Base-by-base conservation (phyloP, 1,140 invertebrate genomes). In the Conus betulinus region DNA sequence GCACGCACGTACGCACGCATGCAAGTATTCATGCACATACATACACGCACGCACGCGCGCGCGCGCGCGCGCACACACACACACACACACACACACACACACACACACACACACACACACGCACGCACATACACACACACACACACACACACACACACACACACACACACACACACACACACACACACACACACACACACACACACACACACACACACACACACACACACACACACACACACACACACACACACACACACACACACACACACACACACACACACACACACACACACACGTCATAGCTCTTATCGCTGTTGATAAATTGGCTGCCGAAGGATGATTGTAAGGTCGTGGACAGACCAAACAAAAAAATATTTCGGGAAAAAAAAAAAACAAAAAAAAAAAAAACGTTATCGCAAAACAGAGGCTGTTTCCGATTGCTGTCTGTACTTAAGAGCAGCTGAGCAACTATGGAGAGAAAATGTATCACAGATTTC, bases 171-270 rank as follows among this genome's bases (percentile, higher is more conserved):
- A 10, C 76, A 78, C 76, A 10, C 76, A 78, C 25, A 51, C 25
- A 78, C 76, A 10, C 76, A 78, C 76, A 10, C 76, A 10, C 76
- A 39, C 74, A 51, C 74, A 78, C 74, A 51, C 74, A 78, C 74
- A 78, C 27, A 51, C 74, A 78, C 74, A 78, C 74, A 78, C 74
- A 78, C 74, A 78, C 74, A 78, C 74, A 78, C 74, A 78, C 74
- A 78, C 74, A 51, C 74, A 78, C 74, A 51, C 25, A 78, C 74
- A 51, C 74, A 78, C 74, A 51, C 74, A 78, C 74, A 78, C 74
- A 78, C 74, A 78, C 74, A 51, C 74, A 78, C 76, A 51, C 76
- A 78, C 76, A 51, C 76, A 78, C 76, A 51, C 76, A 78, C 76
- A 51, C 76, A 39, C 76, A 78, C 76, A 78, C 76, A 15, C 39